Conservation (phyloP, 2,888 invertebrate species). For the Drosophila borealis region DNA sequence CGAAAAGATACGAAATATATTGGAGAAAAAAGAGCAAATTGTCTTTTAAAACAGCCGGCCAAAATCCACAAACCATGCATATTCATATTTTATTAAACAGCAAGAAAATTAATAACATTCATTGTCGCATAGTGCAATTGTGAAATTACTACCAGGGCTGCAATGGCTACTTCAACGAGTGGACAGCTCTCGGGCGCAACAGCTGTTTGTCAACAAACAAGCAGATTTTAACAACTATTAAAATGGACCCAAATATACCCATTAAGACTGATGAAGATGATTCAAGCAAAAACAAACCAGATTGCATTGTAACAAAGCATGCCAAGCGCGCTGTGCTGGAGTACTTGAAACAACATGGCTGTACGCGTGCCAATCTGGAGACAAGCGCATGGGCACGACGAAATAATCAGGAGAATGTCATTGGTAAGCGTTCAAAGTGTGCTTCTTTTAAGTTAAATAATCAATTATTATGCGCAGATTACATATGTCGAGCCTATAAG, state of each 20-base stretch:
- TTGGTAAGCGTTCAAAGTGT: constrained; percentile 35
- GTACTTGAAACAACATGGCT: constrained; percentile 41
- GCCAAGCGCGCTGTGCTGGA: constrained; percentile 26
- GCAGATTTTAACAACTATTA: not conserved
- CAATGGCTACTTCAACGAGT: not conserved
- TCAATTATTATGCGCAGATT: constrained; percentile 54
- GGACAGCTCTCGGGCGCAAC: constrained; percentile 22
- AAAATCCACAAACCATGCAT: no score
- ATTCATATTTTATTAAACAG: no score
- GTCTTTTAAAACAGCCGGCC: no score
- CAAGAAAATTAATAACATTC: no score
- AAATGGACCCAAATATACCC: constrained; percentile 16
- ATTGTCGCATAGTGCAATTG: constrained; percentile 1
- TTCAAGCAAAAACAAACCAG: not conserved
- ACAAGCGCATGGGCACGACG: constrained; percentile 8
- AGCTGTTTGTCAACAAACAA: constrained; percentile 51
- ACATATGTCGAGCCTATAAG: constrained; percentile 53
- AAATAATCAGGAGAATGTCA: constrained; percentile 5
- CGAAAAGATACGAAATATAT: no score
- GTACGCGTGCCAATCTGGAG: constrained; percentile 34
- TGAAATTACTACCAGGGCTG: constrained; percentile 37
- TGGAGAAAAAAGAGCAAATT: no score
- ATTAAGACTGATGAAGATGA: constrained; percentile 12
- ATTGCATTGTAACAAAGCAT: not conserved
- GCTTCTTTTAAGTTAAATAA: not conserved